Evolutionary conservation across 2,113 vertebrate species (phyloP), one percentile per base, ranked within the genome.

Genomic region (Macquaria australasica): DNA sequence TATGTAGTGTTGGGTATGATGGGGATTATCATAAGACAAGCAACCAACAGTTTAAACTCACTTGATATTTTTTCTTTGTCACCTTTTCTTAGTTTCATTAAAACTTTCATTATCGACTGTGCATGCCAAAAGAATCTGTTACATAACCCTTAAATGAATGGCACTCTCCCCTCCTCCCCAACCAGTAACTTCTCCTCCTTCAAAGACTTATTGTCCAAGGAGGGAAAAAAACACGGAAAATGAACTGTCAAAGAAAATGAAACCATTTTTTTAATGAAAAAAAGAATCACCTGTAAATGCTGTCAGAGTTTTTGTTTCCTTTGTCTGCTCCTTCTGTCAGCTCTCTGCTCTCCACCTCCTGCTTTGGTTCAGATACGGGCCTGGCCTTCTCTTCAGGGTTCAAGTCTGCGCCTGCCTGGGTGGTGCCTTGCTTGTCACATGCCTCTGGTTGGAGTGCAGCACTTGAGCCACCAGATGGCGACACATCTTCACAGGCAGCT

Each of bases 401-500:
- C 1, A 51, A 7, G 18, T 39, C 63, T 34, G 14, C 48, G 1
- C 12, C 20, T 73, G 51, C 53, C 51, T 73, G 21, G 15, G 8
- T 4, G 56, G 43, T 1, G 0, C 28, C 10, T 37, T 51, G 39
- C 50, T 34, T 0, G 6, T 45, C 6, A 15, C 39, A 7, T 14
- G 31, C 9, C n/a, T 81, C 81, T 45, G 80, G 21, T 34, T 84
- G 87, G 0, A 62, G 55, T 79, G 41, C 56, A 7, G 9, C 21
- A 3, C 8, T 16, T 18, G 28, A 16, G 34, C 89, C 90, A 90
- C 73, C 18, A 89, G 90, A 77, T 82, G 93, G 89, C 37, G 68
- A 41, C 68, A 87, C 28, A 18, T 76, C 59, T 15, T 85, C 53
- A 75, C 18, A 16, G 5, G 53, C 48, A 25, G n/a, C 15, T 41